phyloP scores from a whole-genome alignment of 2,888 invertebrate genomes.

The Monochamus alternatus region DNA sequence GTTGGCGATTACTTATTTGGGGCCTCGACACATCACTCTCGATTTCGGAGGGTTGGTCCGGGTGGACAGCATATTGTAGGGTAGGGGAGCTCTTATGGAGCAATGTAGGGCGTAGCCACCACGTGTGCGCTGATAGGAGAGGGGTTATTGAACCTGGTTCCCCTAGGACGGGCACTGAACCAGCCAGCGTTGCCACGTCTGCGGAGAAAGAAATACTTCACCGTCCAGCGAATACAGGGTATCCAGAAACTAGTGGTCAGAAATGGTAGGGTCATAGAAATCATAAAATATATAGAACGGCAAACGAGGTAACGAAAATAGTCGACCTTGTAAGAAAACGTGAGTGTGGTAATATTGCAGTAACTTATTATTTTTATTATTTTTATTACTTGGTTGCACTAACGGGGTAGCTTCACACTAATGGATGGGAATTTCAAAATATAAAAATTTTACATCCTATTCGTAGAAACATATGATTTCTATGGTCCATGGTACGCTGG shows the following conservation, averaged over 20 bases:
- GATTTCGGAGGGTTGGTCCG: conserved; percentile 49
- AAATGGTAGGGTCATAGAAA: too few species aligned
- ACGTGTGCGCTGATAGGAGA: conserved; percentile 40
- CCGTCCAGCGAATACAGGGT: not conserved
- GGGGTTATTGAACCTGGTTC: conserved; percentile 44
- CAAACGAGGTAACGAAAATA: too few species aligned
- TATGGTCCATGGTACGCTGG: too few species aligned
- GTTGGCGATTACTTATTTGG: conserved; percentile 16
- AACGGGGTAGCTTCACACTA: too few species aligned
- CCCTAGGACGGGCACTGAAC: conserved; percentile 42
- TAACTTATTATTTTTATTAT: too few species aligned
- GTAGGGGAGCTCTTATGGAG: conserved; percentile 53
- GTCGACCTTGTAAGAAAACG: too few species aligned
- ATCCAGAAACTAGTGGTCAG: not conserved
- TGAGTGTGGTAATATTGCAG: too few species aligned
- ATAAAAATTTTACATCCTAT: too few species aligned
- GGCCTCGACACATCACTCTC: conserved; percentile 46
- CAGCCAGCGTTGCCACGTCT: conserved; percentile 38
- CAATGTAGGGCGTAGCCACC: conserved; percentile 55
- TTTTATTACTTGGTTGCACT: too few species aligned
- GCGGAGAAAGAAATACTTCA: not conserved
- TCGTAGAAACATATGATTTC: too few species aligned
- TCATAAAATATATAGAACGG: too few species aligned
- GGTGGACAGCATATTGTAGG: conserved; percentile 45
- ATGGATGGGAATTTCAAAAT: too few species aligned